A percentile compares a stretch with the other conserved stretches of the same genome.
phyloP scores from a whole-genome alignment of 2,113 vertebrate species.

The Coptodon rendalli region DNA sequence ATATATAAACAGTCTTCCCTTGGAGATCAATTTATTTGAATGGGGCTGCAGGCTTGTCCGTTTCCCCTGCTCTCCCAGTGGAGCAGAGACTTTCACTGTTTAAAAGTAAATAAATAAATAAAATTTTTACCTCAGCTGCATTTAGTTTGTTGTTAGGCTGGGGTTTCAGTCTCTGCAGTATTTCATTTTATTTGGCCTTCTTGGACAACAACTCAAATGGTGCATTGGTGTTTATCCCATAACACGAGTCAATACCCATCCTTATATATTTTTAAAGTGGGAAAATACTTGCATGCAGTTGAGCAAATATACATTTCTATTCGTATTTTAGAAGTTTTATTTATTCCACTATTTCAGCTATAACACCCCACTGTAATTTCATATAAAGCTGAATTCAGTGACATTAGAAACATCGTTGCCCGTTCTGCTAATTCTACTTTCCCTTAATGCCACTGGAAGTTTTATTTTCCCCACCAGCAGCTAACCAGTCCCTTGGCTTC shows the following conservation, averaged over 20 bases:
- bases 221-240: neutral
- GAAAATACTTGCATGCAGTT: neutral
- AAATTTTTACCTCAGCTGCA: neutral
- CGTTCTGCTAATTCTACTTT: neutral
- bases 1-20: neutral
- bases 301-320: neutral
- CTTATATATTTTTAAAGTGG: neutral
- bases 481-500: slow-evolving; percentile 45
- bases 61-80: neutral
- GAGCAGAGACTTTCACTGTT: neutral
- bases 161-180: neutral
- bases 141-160: neutral
- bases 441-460: neutral
- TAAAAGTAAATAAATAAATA: neutral
- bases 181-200: neutral
- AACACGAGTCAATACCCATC: neutral
- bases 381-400: neutral
- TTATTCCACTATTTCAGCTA: neutral
- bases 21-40: neutral
- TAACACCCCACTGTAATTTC: neutral
- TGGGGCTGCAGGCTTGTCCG: neutral
- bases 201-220: neutral
- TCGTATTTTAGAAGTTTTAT: neutral
- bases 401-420: neutral
- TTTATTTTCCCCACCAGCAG: slow-evolving; percentile 14